Percentiles rank a stretch among this genome's conserved stretches.
Conservation (phyloP, 2,797 vertebrate species). For the Prunella strophiata region DNA sequence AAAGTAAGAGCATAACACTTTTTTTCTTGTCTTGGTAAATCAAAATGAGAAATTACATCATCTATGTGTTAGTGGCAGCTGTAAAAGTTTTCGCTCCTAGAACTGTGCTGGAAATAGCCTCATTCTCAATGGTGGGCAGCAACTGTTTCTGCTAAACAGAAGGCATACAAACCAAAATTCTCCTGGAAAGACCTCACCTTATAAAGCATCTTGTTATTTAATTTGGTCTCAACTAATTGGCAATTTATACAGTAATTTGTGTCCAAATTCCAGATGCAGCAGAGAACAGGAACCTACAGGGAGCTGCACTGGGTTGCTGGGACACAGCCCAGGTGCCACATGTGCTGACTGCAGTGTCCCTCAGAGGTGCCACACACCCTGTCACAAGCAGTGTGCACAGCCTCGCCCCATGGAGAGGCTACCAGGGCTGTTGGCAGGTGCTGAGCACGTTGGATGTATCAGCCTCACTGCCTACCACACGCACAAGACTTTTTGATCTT, state of each 20-base stretch:
- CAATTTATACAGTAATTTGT: not conserved
- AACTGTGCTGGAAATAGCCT: not conserved
- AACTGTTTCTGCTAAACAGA: not conserved
- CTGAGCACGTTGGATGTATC: not conserved
- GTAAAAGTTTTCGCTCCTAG: not conserved
- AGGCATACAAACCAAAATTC: not conserved
- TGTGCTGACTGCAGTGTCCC: not conserved
- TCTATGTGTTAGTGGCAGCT: not conserved
- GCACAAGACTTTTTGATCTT: not conserved
- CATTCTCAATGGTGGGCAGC: not conserved
- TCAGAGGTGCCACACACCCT: not conserved
- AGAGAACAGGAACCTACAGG: not conserved
- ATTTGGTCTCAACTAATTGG: not conserved
- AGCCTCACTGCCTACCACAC: not conserved
- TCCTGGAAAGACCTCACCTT: not conserved
- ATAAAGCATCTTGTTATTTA: not conserved
- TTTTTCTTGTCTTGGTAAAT: not conserved
- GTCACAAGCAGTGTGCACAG: rapidly evolving
- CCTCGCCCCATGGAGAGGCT: not conserved
- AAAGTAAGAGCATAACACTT: not conserved
- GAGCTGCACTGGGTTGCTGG: not conserved
- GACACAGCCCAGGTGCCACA: not conserved
- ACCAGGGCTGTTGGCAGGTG: not conserved
- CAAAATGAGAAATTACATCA: not conserved
- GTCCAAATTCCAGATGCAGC: not conserved